Conservation (phyloP, 1,140 invertebrate species). For the Meloidogyne chitwoodi region DNA sequence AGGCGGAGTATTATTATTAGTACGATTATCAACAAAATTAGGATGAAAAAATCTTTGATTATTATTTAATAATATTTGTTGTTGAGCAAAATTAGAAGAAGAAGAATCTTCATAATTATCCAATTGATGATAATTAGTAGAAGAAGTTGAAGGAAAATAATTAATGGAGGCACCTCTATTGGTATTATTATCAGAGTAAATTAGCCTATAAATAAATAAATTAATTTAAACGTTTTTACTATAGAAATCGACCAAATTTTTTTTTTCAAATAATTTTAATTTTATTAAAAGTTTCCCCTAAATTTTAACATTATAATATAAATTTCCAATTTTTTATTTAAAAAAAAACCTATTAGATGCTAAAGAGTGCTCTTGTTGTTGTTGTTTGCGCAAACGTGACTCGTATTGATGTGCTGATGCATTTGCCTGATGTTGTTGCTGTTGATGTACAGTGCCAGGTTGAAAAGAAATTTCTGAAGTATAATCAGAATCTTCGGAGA, state of each 20-base stretch:
- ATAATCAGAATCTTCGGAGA: slow-evolving; percentile 93
- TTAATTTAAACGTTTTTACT: too few species aligned
- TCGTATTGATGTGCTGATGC: slow-evolving; percentile 61
- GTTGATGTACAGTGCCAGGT: slow-evolving; percentile 46
- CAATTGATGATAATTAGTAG: neutral
- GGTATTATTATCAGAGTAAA: too few species aligned
- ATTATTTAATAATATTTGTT: too few species aligned
- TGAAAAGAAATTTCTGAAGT: slow-evolving; percentile 93
- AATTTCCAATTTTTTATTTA: too few species aligned
- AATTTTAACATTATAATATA: too few species aligned
- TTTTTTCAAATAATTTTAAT: too few species aligned
- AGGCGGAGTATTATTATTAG: neutral
- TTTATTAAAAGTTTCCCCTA: too few species aligned
- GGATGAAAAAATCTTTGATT: neutral
- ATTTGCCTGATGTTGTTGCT: slow-evolving; percentile 45
- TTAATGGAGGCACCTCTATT: neutral
- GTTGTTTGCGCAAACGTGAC: slow-evolving; percentile 3
- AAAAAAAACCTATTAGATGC: neutral
- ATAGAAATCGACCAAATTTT: too few species aligned
- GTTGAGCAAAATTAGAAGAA: neutral
- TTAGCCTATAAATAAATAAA: too few species aligned
- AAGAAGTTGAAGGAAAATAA: neutral
- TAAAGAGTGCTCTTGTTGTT: neutral
- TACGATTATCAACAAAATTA: neutral
- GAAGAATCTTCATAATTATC: neutral